Evolutionary conservation across 2,797 vertebrate species (phyloP).

Genomic region (Sebastolobus altivelis): DNA sequence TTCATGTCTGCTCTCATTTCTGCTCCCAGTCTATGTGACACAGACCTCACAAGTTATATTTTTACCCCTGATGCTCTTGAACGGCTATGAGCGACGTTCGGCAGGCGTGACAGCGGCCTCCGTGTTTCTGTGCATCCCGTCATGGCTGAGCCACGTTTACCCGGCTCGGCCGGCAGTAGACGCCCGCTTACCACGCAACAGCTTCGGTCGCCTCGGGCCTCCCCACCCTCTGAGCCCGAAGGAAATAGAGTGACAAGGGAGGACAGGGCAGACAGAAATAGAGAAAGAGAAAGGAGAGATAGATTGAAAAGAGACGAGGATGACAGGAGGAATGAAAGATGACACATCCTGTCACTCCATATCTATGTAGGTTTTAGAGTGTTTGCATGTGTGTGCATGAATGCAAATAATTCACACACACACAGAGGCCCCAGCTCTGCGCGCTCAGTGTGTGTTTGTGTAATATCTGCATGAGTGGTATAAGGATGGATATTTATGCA

Average conservation of each 20-base stretch:
- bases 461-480: conserved; percentile 38
- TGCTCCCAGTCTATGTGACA: conserved; percentile 32
- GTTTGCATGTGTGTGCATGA: conserved; percentile 26
- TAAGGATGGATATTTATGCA: conserved; percentile 60
- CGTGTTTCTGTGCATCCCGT: neutral
- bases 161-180: conserved; percentile 8
- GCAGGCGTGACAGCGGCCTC: conserved; percentile 6
- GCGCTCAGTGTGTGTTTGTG: conserved; percentile 21
- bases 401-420: conserved; percentile 6
- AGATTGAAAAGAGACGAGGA: conserved; percentile 29
- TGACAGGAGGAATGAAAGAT: conserved; percentile 65
- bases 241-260: conserved; percentile 55
- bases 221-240: conserved; percentile 49
- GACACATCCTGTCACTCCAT: conserved; percentile 72
- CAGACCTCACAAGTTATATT: conserved; percentile 29
- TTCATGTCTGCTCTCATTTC: conserved; percentile 54
- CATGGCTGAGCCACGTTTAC: conserved; percentile 20
- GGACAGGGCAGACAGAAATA: conserved; percentile 49
- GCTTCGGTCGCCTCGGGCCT: conserved; percentile 52
- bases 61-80: conserved; percentile 4
- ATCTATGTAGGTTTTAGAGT: conserved; percentile 55
- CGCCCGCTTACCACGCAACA: conserved; percentile 27
- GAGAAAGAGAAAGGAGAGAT: conserved; percentile 37
- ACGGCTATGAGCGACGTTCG: conserved; percentile 1
- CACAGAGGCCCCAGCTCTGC: neutral